Percentiles rank a stretch among this genome's conserved stretches.
Evolutionary conservation across 2,113 vertebrate genomes (phyloP).

Genomic region (Myiozetetes cayanensis): DNA sequence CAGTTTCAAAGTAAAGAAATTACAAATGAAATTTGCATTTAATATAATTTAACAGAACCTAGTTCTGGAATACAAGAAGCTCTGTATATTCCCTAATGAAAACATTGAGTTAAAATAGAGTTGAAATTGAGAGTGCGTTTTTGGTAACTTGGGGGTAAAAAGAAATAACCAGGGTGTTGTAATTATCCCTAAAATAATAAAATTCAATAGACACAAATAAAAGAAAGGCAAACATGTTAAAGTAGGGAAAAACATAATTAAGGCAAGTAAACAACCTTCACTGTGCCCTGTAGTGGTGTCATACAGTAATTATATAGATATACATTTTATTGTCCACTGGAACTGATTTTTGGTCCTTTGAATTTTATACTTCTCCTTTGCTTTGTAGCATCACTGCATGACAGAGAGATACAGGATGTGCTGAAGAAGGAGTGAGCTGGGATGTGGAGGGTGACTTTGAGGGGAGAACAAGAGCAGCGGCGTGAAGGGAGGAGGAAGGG

Average conservation of each 20-base stretch:
- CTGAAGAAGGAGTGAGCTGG: not conserved
- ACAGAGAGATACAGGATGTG: not conserved
- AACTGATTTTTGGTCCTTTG: not conserved
- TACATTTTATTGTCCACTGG: not conserved
- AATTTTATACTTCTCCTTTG: not conserved
- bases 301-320: not conserved
- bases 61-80: not conserved
- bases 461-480: not conserved
- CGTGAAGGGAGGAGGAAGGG: not conserved
- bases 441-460: not conserved
- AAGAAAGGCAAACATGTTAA: not conserved
- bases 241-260: not conserved
- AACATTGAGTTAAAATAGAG: not conserved
- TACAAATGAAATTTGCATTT: not conserved
- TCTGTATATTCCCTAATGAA: not conserved
- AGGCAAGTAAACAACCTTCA: not conserved
- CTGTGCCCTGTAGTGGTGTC: not conserved
- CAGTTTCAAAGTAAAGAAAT: not conserved
- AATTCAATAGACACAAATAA: not conserved
- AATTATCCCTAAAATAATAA: not conserved
- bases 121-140: not conserved
- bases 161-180: not conserved
- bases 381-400: not conserved
- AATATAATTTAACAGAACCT: not conserved
- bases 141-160: constrained; percentile 7